Evolutionary conservation across 2,888 invertebrate species (phyloP).

Genomic region (Mesorhabditis sp.): DNA sequence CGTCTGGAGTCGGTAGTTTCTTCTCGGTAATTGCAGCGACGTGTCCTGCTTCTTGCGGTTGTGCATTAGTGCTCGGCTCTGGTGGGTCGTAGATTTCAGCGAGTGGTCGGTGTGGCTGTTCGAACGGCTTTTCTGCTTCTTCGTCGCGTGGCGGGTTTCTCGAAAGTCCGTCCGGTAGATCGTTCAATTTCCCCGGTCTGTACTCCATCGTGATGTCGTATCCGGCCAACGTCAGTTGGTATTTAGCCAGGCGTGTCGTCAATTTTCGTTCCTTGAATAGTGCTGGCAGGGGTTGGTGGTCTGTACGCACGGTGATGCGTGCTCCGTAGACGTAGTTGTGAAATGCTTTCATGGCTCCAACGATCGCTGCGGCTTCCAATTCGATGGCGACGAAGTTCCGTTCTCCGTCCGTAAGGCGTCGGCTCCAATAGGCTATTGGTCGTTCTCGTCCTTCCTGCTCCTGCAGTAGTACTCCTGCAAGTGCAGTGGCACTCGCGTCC

Average conservation of each 20-base stretch:
- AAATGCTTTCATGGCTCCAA: constrained; percentile 17
- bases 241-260: constrained; percentile 17
- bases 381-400: constrained; percentile 19
- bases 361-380: constrained; percentile 21
- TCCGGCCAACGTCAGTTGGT: constrained; percentile 18
- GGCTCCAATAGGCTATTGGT: constrained; percentile 19
- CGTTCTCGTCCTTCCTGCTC: constrained; percentile 6
- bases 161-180: constrained; percentile 25
- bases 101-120: not conserved
- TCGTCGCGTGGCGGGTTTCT: constrained; percentile 14
- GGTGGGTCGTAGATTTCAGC: no score
- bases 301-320: constrained; percentile 13
- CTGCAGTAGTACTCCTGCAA: constrained; percentile 23
- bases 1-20: constrained; percentile 4
- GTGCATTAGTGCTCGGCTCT: no score
- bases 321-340: constrained; percentile 20
- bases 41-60: no score
- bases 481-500: constrained; percentile 21
- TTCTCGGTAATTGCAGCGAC: not conserved
- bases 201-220: constrained; percentile 27
- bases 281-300: constrained; percentile 19
- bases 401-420: constrained; percentile 19
- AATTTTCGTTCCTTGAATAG: constrained; percentile 17
- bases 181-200: constrained; percentile 29
- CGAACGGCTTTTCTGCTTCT: not conserved